Percentiles rank a stretch among this genome's conserved stretches.
Evolutionary conservation across 2,797 vertebrate species (phyloP).

Genomic region (Monodelphis domestica): DNA sequence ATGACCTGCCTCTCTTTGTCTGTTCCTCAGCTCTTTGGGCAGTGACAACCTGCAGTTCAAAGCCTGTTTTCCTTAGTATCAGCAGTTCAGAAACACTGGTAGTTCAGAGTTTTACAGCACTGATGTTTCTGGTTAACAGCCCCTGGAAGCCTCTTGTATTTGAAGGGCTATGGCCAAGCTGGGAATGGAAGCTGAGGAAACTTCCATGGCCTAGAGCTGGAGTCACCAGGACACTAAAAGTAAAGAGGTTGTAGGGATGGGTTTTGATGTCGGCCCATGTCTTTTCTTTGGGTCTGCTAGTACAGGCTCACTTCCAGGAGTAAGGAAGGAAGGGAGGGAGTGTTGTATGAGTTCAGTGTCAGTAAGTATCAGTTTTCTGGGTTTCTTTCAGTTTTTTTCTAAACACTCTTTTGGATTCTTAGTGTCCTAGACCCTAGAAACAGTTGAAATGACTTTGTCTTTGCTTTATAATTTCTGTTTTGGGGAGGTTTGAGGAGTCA

Average conservation of each 20-base stretch:
- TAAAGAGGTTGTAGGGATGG: neutral
- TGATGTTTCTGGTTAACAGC: neutral
- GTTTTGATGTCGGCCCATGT: neutral
- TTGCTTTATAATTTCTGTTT: neutral
- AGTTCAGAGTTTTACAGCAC: neutral
- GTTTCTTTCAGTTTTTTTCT: neutral
- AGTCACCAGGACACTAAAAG: neutral
- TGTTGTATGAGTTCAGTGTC: neutral
- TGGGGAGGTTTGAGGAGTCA: neutral
- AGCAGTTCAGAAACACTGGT: too few species aligned
- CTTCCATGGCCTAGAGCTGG: neutral
- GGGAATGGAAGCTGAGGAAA: neutral
- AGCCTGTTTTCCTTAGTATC: too few species aligned
- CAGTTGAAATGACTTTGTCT: neutral
- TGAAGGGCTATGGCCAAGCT: neutral
- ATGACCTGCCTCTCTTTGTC: neutral
- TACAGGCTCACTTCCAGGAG: neutral
- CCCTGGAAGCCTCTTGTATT: neutral
- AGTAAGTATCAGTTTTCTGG: neutral
- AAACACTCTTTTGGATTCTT: neutral
- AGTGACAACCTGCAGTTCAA: neutral
- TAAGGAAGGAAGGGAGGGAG: neutral
- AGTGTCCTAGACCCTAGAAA: neutral
- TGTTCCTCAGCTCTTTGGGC: neutral
- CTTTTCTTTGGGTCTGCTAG: neutral